These are phyloP conservation scores for Holacanthella duospinosa DNA, from an alignment of 2,888 invertebrate species.

Conservation along the genomic window DNA sequence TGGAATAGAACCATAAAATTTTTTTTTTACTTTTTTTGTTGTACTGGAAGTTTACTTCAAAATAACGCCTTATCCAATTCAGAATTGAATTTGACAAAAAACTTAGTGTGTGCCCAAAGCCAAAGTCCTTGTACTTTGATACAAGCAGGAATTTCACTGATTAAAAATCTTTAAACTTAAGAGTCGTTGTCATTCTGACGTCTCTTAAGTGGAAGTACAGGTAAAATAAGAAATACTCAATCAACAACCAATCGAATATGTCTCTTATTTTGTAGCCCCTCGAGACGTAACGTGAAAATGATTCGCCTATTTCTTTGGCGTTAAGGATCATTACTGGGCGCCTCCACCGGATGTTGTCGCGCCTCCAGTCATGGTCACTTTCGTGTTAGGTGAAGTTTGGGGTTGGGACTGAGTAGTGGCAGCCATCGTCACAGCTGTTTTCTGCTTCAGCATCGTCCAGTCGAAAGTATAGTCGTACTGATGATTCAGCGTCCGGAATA, in stretches of 20 bases:
- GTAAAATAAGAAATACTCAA: too few species aligned
- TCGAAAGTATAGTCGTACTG: slow-evolving; percentile 99
- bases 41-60: too few species aligned
- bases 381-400: slow-evolving; percentile 32
- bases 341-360: not conserved
- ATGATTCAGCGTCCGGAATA: slow-evolving; percentile 94
- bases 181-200: not conserved
- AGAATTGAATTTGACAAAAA: too few species aligned
- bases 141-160: not conserved
- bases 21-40: too few species aligned
- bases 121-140: too few species aligned
- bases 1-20: too few species aligned
- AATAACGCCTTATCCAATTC: too few species aligned
- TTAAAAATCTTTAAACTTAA: not conserved
- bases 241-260: too few species aligned
- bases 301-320: too few species aligned
- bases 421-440: slow-evolving; percentile 36
- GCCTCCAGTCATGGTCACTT: slow-evolving; percentile 27
- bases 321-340: slow-evolving; percentile 1
- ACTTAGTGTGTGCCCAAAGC: too few species aligned
- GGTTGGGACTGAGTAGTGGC: slow-evolving; percentile 33
- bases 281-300: too few species aligned
- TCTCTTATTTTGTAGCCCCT: too few species aligned
- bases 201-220: not conserved
- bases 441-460: slow-evolving; percentile 90